Percentiles rank a stretch among this genome's conserved stretches.
These are phyloP conservation scores for Erpornis zantholeuca DNA, from an alignment of 2,113 vertebrate genomes.

Conservation along the genomic window DNA sequence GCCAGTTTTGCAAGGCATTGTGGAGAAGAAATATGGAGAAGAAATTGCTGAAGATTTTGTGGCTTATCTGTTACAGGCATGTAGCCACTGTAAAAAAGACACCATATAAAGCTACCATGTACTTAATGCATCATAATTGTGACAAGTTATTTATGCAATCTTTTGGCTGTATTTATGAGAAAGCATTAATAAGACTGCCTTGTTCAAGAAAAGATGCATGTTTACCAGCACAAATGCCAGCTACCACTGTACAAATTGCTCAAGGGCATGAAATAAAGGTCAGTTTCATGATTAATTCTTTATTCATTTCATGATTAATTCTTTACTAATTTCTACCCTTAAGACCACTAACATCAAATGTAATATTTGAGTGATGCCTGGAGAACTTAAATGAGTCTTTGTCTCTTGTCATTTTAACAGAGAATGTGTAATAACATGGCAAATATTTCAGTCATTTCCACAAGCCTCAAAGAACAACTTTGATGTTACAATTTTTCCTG, in stretches of 20 bases:
- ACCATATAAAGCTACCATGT: neutral
- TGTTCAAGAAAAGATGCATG: neutral
- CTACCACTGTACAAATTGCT: neutral
- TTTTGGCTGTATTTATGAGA: neutral
- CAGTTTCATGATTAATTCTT: neutral
- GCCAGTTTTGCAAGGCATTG: neutral
- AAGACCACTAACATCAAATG: neutral
- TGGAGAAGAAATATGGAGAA: neutral
- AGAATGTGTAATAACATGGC: neutral
- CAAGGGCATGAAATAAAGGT: neutral
- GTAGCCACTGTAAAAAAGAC: neutral
- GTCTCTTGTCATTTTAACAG: neutral
- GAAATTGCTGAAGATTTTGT: neutral
- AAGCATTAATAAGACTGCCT: neutral
- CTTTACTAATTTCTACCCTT: neutral
- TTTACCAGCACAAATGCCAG: neutral
- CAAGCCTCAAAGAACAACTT: neutral
- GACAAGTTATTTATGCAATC: neutral
- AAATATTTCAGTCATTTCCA: neutral
- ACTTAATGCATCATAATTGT: neutral
- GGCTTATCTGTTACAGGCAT: neutral
- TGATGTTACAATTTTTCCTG: neutral
- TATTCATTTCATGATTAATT: neutral
- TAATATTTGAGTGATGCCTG: neutral
- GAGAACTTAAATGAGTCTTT: neutral